Evolutionary conservation across 2,888 invertebrate species (phyloP).

Genomic region (Himalopsyche tibetana): DNA sequence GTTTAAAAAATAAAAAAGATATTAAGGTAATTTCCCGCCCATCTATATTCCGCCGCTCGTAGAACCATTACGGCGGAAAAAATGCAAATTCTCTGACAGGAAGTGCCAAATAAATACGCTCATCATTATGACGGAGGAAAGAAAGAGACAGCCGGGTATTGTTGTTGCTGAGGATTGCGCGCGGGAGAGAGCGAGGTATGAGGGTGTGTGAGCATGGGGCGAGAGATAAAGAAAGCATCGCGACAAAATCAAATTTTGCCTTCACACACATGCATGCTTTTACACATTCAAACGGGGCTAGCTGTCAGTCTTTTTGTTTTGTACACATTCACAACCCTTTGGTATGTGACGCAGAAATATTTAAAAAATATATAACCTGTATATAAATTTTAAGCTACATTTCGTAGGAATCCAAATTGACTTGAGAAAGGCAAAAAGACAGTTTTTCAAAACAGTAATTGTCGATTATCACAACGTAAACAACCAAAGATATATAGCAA

Average conservation of each 20-base stretch:
- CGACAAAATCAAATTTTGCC: background rate
- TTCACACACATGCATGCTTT: background rate
- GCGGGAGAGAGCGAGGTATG: background rate
- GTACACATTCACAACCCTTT: background rate
- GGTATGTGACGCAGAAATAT: too few species aligned
- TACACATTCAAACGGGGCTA: background rate
- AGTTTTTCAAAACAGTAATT: too few species aligned
- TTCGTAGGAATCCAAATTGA: too few species aligned
- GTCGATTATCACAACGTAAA: too few species aligned
- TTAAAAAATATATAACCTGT: too few species aligned
- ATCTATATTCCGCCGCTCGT: background rate
- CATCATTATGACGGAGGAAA: background rate
- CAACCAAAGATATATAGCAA: too few species aligned
- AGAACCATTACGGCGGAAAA: background rate
- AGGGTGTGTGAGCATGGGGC: background rate
- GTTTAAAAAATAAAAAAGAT: too few species aligned
- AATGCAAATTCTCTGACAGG: background rate
- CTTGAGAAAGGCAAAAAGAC: too few species aligned
- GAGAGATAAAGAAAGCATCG: background rate
- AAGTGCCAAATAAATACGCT: slow-evolving; percentile 4
- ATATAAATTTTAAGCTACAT: too few species aligned
- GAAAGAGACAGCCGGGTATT: background rate
- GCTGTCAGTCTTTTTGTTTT: background rate
- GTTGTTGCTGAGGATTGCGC: too few species aligned
- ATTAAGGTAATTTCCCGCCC: background rate